Conservation (phyloP, 2,113 vertebrate species). For the Mus pahari region DNA sequence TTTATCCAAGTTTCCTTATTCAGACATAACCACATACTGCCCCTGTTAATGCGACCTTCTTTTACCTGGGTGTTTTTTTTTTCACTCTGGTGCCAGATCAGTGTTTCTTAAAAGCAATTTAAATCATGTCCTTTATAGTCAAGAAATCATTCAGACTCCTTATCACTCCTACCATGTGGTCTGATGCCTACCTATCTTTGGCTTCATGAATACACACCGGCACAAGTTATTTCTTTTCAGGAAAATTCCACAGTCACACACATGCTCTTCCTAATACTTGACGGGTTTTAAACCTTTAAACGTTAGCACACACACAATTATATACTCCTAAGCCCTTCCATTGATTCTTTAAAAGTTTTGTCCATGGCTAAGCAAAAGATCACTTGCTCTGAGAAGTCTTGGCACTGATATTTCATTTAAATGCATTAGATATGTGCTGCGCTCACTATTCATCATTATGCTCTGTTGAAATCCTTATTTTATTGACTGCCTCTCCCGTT, state of each 20-base stretch:
- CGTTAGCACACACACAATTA: background rate
- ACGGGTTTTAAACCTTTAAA: background rate
- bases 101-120: conserved; percentile 28
- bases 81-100: background rate
- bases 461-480: conserved; percentile 1
- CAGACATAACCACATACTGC: background rate
- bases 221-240: background rate
- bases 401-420: conserved; percentile 28
- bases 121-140: background rate
- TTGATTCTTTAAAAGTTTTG: background rate
- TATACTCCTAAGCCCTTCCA: background rate
- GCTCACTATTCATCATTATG: background rate
- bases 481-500: background rate
- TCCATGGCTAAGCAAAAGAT: background rate
- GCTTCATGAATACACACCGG: background rate
- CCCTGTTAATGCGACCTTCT: background rate
- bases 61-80: background rate
- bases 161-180: background rate
- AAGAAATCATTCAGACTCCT: background rate
- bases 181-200: background rate
- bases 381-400: background rate
- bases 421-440: background rate
- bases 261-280: background rate
- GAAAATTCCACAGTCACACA: background rate
- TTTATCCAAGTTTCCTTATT: background rate